A percentile compares a stretch with the other conserved stretches of the same genome.
phyloP scores from a whole-genome alignment of 2,113 vertebrate species.

The Hipposideros armiger region DNA sequence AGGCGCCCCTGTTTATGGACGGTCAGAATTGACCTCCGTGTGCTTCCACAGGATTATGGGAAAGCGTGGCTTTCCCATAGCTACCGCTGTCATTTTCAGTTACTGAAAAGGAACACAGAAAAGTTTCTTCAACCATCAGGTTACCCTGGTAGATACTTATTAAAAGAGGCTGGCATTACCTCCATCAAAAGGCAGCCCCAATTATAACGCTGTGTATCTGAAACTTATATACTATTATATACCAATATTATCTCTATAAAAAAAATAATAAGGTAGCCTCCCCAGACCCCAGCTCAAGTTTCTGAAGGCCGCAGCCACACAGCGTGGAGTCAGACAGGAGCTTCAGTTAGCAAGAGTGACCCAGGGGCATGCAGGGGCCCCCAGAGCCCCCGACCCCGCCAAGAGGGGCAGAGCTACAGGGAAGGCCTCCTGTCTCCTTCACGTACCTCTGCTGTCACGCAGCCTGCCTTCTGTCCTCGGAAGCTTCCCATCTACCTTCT shows the following conservation, averaged over 20 bases:
- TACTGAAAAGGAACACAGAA: not conserved
- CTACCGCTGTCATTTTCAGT: not conserved
- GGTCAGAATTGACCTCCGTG: not conserved
- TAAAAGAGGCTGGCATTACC: not conserved
- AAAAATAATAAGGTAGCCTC: not conserved
- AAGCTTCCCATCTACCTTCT: not conserved
- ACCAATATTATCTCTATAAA: not conserved
- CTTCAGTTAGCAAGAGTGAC: not conserved
- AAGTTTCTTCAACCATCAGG: not conserved
- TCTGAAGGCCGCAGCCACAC: not conserved
- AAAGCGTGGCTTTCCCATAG: not conserved
- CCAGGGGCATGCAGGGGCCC: not conserved
- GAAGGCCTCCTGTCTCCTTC: not conserved
- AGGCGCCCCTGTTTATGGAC: not conserved
- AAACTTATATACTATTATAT: not conserved
- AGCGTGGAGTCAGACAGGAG: not conserved
- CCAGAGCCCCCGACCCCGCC: not conserved
- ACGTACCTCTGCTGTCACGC: not conserved
- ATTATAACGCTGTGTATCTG: not conserved
- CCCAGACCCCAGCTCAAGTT: not conserved
- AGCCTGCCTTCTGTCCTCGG: not conserved
- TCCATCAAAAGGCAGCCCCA: not conserved
- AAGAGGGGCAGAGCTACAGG: not conserved
- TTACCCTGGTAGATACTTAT: not conserved
- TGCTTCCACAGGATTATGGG: too few species aligned